Conservation (phyloP, 2,113 vertebrate genomes). For the Mystacornis crossleyi region DNA sequence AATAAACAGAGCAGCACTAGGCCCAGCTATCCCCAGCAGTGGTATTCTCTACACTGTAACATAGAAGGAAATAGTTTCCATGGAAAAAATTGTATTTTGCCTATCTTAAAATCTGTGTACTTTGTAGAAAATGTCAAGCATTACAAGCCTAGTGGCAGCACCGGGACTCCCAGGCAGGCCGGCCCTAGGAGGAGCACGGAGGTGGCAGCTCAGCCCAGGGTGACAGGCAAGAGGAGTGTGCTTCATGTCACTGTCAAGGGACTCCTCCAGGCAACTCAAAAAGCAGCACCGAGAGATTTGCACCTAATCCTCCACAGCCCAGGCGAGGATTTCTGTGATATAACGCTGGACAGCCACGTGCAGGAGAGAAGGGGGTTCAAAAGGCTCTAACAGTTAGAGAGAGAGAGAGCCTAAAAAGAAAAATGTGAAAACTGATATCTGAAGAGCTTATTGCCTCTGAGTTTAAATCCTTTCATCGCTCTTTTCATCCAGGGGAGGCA, state of each 20-base stretch:
- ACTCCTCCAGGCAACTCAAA: constrained; percentile 36
- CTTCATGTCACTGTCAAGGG: neutral
- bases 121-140: neutral
- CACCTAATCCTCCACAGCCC: neutral
- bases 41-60: neutral
- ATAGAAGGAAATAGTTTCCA: neutral
- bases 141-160: neutral
- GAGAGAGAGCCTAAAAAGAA: neutral
- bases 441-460: neutral
- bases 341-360: neutral
- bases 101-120: neutral
- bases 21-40: neutral
- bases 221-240: neutral
- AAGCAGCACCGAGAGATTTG: neutral
- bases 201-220: neutral
- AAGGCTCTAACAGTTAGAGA: neutral
- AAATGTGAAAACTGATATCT: neutral
- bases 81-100: neutral
- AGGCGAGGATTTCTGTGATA: neutral
- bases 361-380: neutral
- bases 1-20: neutral
- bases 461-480: neutral
- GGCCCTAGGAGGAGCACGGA: neutral
- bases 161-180: neutral
- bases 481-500: neutral